Percentiles rank a stretch among this genome's conserved stretches.
These are phyloP conservation scores for Hestina assimilis DNA, from an alignment of 1,140 invertebrate species.

Conservation along the genomic window DNA sequence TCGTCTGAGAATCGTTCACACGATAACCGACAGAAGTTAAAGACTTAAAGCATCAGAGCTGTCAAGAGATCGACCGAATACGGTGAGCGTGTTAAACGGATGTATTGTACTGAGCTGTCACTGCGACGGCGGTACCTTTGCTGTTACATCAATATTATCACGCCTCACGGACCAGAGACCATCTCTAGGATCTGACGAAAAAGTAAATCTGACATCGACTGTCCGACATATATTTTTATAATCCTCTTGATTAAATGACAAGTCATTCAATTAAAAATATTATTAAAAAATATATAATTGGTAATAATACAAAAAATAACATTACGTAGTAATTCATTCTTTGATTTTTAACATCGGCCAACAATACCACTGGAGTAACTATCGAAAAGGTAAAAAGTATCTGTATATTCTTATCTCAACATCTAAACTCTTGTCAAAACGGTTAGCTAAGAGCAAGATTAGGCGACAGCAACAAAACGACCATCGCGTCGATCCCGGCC, in stretches of 20 bases:
- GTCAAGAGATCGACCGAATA: slow-evolving; percentile 60
- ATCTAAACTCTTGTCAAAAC: slow-evolving; percentile 75
- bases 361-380: neutral
- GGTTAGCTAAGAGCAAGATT: slow-evolving; percentile 74
- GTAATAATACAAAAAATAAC: no score
- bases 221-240: slow-evolving; percentile 34
- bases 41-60: slow-evolving; percentile 41
- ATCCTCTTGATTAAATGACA: slow-evolving; percentile 37
- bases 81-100: slow-evolving; percentile 71
- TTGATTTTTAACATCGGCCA: neutral
- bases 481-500: slow-evolving; percentile 36
- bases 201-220: slow-evolving; percentile 50
- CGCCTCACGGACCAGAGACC: slow-evolving; percentile 48
- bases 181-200: slow-evolving; percentile 35
- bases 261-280: neutral
- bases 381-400: slow-evolving; percentile 8
- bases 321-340: no score
- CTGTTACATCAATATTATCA: slow-evolving; percentile 50
- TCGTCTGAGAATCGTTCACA: slow-evolving; percentile 20
- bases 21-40: slow-evolving; percentile 23
- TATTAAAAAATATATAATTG: no score
- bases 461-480: slow-evolving; percentile 72
- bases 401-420: slow-evolving; percentile 51
- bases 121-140: slow-evolving; percentile 60
- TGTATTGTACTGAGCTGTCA: slow-evolving; percentile 65